Conservation (phyloP, 2,888 invertebrate genomes). For the Halictus ligatus region DNA sequence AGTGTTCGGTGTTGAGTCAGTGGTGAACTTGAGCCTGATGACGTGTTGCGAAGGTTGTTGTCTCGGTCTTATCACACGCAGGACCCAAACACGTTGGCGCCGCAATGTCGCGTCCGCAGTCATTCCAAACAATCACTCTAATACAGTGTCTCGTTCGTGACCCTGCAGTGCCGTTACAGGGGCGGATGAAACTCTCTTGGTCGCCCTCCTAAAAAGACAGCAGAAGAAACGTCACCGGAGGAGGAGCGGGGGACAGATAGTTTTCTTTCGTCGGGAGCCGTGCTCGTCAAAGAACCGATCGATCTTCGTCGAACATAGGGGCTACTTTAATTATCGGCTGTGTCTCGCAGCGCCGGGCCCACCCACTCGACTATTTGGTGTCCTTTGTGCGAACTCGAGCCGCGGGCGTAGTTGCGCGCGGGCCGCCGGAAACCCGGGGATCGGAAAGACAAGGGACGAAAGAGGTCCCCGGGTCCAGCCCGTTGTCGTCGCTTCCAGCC, state of each 20-base stretch:
- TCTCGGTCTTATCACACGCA: no score
- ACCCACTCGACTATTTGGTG: conserved; percentile 69
- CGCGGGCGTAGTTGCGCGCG: conserved; percentile 57
- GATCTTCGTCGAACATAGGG: conserved; percentile 79
- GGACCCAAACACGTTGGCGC: no score
- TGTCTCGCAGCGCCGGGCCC: conserved; percentile 68
- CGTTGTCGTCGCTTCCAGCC: conserved; percentile 50
- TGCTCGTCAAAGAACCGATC: conserved; percentile 75
- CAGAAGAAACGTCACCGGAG: conserved; percentile 42
- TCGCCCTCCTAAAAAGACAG: neutral
- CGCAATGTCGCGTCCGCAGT: no score
- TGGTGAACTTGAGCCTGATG: no score
- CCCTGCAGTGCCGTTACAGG: conserved; percentile 25
- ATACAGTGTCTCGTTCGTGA: no score
- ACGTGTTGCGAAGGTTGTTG: no score
- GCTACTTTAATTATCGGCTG: conserved; percentile 79
- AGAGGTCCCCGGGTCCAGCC: conserved; percentile 45
- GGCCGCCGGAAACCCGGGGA: neutral
- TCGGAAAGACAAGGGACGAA: conserved; percentile 38
- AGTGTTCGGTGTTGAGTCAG: no score
- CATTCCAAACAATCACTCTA: no score
- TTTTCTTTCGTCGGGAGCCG: conserved; percentile 63
- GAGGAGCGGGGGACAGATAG: conserved; percentile 56
- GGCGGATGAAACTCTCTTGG: neutral
- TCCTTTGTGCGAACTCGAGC: conserved; percentile 69